Conservation (phyloP, 2,888 invertebrate species). For the Tromatobia lineatoria region DNA sequence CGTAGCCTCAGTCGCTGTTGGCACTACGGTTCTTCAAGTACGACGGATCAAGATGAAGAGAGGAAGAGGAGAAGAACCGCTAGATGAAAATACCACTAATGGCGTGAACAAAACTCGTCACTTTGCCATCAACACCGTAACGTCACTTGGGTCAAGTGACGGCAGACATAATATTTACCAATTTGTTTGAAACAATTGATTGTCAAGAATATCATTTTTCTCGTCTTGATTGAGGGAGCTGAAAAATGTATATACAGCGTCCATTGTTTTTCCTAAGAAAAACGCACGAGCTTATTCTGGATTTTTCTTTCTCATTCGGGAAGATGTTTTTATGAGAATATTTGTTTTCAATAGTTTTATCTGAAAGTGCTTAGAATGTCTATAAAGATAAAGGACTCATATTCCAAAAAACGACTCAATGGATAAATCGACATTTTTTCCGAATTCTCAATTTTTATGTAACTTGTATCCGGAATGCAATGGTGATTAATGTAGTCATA, state of each 20-base stretch:
- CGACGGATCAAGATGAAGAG: slow-evolving; percentile 65
- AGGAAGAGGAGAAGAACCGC: slow-evolving; percentile 31
- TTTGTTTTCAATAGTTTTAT: no score
- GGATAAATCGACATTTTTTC: no score
- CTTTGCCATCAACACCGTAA: neutral
- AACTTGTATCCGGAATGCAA: no score
- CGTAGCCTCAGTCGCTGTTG: slow-evolving; percentile 69
- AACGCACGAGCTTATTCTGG: no score
- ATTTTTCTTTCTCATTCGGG: no score
- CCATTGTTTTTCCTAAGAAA: neutral
- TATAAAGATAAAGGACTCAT: no score
- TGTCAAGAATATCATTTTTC: no score
- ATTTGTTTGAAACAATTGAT: neutral
- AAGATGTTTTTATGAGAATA: no score
- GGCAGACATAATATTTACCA: neutral
- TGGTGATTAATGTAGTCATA: no score
- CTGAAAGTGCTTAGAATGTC: no score
- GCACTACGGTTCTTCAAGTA: slow-evolving; percentile 44
- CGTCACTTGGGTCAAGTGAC: neutral
- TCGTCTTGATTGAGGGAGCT: neutral
- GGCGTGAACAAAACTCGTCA: neutral
- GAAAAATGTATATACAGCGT: neutral
- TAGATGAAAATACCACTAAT: slow-evolving; percentile 52
- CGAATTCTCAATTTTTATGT: no score
- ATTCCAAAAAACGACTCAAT: no score